Evolutionary conservation across 2,113 vertebrate genomes (phyloP), one percentile per base, ranked within the genome.

Genomic region (Planiliza haematocheilus): DNA sequence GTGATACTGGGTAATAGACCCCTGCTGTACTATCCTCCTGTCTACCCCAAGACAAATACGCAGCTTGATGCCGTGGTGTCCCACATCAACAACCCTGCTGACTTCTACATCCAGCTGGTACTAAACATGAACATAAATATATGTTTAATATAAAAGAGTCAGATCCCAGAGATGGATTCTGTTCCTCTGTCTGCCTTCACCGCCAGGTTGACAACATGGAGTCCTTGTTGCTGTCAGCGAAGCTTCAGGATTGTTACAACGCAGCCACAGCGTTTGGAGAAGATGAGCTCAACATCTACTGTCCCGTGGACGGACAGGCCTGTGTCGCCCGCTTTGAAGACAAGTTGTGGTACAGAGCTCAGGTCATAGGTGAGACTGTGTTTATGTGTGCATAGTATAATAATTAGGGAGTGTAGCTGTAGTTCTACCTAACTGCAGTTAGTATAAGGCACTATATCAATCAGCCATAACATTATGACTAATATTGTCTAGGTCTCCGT

Each of bases 71-170:
- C 94, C 49, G 77, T 94, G 60, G 94, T 98, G 86, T 94, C 93
- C 62, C 93, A 97, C 62, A 85, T 96, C 73, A 95, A 94, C 79
- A 94, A 76, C 69, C 96, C 96, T 2, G 83, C 91, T 53, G 95
- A 98, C 91, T 99, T 99, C 91, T 97, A 95, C 81, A 90, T 98
- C 79, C 92, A 95, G 37, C 70, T 96, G 93, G 97, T 98, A 94
- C 87, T 90, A 57, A 58, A 30, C 13, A 34, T 8, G 8, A 16
- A 55, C 11, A 45, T 8, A 20, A 18, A 57, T 71, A 51, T 37
- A 62, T 46, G 8, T 60, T 10, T 34, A 17, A 51, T 51, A 14
- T 7, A 43, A 55, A 0, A 30, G 49, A 16, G 7, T 13, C 37
- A 18, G 46, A 41, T 18, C 24, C 10, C 10, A 17, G 24, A 0